A percentile compares a stretch with the other conserved stretches of the same genome.
phyloP scores from a whole-genome alignment of 1,140 invertebrate species.

The Adelges cooleyi region DNA sequence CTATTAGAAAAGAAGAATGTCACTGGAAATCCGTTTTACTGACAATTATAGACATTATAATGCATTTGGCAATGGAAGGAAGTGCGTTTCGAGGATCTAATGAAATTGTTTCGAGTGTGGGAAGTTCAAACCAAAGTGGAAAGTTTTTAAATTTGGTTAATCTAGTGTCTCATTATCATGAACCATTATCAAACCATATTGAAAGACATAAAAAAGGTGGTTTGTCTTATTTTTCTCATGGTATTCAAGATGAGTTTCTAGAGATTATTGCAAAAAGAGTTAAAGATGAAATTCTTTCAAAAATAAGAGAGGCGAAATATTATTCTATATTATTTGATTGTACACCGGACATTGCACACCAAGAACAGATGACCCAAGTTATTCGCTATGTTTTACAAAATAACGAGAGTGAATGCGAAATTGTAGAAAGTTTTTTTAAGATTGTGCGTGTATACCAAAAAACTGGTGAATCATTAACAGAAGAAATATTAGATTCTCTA shows the following conservation, averaged over 20 bases:
- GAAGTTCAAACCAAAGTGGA: not conserved
- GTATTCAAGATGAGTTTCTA: slow-evolving; percentile 17
- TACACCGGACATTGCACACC: slow-evolving; percentile 19
- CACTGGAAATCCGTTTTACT: too few relatives aligned
- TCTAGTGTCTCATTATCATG: not conserved
- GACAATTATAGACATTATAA: too few relatives aligned
- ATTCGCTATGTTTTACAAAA: not conserved
- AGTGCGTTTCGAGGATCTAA: not conserved
- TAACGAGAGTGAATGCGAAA: not conserved
- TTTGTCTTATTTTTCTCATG: not conserved
- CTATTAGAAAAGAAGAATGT: too few relatives aligned
- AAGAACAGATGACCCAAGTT: slow-evolving; percentile 25
- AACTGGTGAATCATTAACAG: not conserved
- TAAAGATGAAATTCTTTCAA: slow-evolving; percentile 25
- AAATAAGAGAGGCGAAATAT: not conserved
- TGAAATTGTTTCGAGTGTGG: not conserved
- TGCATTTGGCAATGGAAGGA: not conserved
- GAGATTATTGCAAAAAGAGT: slow-evolving; percentile 28
- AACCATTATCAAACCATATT: not conserved
- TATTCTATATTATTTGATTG: not conserved
- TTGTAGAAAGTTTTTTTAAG: not conserved
- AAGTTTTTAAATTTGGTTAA: not conserved
- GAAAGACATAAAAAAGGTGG: not conserved
- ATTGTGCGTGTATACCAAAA: not conserved
- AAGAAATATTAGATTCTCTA: not conserved